phyloP scores from a whole-genome alignment of 2,888 invertebrate species.

The Germaria angustata region DNA sequence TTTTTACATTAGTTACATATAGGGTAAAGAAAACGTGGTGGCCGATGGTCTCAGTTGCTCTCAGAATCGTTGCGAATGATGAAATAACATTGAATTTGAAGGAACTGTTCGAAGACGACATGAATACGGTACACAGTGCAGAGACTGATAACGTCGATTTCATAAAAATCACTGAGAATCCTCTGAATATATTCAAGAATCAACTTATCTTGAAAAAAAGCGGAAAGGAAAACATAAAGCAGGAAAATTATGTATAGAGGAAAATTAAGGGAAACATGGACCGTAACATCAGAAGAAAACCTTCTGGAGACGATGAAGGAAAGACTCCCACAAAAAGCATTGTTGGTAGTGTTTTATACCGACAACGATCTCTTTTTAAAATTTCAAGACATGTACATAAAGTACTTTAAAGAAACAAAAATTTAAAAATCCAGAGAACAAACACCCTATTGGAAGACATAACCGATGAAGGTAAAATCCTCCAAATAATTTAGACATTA shows the following conservation, averaged over 20 bases:
- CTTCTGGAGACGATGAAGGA: background rate
- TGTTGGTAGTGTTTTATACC: no score
- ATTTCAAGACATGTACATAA: no score
- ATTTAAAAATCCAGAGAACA: background rate
- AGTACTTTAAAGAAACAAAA: no score
- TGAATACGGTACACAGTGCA: conserved; percentile 31
- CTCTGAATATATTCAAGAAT: background rate
- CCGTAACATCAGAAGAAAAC: background rate
- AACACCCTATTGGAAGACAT: background rate
- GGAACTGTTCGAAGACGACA: conserved; percentile 40
- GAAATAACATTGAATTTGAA: conserved; percentile 26
- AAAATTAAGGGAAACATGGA: background rate
- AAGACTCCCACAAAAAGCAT: background rate
- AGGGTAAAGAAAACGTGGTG: background rate
- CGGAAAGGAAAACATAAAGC: background rate
- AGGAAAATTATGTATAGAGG: background rate
- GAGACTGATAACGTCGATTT: conserved; percentile 14
- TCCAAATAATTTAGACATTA: no score
- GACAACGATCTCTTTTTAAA: no score
- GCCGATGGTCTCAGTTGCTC: conserved; percentile 37
- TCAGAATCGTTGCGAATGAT: conserved; percentile 25
- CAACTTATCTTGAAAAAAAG: background rate
- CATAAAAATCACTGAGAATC: background rate
- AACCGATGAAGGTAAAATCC: no score
- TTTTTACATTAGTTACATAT: background rate